Evolutionary conservation across 2,888 invertebrate genomes (phyloP).

Genomic region (Caenorhabditis drosophilae): DNA sequence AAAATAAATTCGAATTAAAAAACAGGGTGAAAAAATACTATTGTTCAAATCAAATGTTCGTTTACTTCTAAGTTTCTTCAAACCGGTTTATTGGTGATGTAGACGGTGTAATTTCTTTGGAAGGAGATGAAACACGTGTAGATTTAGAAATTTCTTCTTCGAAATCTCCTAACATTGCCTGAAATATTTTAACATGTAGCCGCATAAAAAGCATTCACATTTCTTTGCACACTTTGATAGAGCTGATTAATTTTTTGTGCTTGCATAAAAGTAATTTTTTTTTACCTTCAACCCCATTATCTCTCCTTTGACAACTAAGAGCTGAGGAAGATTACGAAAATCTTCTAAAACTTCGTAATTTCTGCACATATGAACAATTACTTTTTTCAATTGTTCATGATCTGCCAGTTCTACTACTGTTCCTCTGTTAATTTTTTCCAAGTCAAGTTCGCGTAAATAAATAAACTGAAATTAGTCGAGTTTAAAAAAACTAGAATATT

Average conservation of each 20-base stretch:
- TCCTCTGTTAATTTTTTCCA: slow-evolving; percentile 67
- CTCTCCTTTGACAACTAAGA: slow-evolving; percentile 68
- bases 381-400: slow-evolving; percentile 65
- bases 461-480: slow-evolving; percentile 61
- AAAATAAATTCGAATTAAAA: no score
- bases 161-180: slow-evolving; percentile 63
- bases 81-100: no score
- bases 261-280: no score
- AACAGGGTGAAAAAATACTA: no score
- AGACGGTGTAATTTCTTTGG: no score
- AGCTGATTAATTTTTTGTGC: no score
- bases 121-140: no score
- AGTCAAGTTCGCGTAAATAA: slow-evolving; percentile 68
- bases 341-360: slow-evolving; percentile 68
- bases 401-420: slow-evolving; percentile 66
- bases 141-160: slow-evolving; percentile 51
- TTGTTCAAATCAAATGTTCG: no score
- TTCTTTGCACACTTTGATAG: not conserved
- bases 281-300: slow-evolving; percentile 65
- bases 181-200: slow-evolving; percentile 13
- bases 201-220: not conserved
- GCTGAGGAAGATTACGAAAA: slow-evolving; percentile 66
- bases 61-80: no score
- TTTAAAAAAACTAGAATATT: no score
- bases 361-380: slow-evolving; percentile 63